Evolutionary conservation across 92 coral and sea anemone genomes (phyloP).

Genomic region (Epizoanthus fatuus): DNA sequence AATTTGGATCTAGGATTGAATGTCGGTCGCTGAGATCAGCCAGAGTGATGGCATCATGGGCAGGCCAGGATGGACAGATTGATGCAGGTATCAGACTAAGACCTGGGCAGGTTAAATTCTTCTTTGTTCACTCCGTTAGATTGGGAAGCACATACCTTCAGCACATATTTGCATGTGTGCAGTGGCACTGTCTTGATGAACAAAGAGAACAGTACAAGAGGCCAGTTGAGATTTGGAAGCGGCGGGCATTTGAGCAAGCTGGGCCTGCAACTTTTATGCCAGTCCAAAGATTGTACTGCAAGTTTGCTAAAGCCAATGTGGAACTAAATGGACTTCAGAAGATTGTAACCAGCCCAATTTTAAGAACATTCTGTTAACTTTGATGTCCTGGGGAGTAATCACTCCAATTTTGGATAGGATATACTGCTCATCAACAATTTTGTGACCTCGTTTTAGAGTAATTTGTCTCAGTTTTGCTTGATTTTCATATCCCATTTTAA

Average conservation of each 20-base stretch:
- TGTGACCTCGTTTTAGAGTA: no score
- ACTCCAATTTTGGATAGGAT: no score
- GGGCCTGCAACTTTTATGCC: not conserved
- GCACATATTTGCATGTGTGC: constrained; percentile 27
- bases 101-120: constrained; percentile 10
- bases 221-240: not conserved
- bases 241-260: not conserved
- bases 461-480: no score
- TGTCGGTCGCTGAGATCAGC: constrained; percentile 6
- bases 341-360: not conserved
- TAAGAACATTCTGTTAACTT: not conserved
- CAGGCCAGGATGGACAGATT: constrained; percentile 7
- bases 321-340: not conserved
- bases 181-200: not conserved
- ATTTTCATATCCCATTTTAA: no score
- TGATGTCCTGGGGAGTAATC: no score
- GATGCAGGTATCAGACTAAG: constrained; percentile 1
- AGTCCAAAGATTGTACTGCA: not conserved
- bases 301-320: not conserved
- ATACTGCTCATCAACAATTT: no score
- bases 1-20: not conserved
- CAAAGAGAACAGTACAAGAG: not conserved
- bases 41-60: constrained; percentile 24
- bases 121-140: not conserved
- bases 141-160: not conserved